Percentiles rank a stretch among this genome's conserved stretches.
Evolutionary conservation across 2,888 invertebrate species (phyloP).

Genomic region (Rhagonycha fulva): DNA sequence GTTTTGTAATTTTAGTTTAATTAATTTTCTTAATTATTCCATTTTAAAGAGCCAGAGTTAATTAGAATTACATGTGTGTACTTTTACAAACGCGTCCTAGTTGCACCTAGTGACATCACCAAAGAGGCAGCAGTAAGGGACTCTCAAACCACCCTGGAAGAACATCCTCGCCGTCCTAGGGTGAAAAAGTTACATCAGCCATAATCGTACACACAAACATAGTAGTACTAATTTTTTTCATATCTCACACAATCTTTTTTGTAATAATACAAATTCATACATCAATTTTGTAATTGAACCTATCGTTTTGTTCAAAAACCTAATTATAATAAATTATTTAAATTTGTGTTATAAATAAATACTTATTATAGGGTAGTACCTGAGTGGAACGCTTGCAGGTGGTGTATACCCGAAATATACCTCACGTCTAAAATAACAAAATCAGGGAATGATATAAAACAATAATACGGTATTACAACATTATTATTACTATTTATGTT

Average conservation of each 20-base stretch:
- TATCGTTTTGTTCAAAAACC: constrained; percentile 23
- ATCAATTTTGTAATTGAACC: constrained; percentile 15
- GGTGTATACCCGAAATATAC: constrained; percentile 56
- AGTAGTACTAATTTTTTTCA: neutral
- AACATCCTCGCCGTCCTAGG: constrained; percentile 53
- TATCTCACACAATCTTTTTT: constrained; percentile 2
- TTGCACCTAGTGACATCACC: constrained; percentile 42
- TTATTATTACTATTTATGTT: neutral
- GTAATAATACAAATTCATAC: constrained; percentile 9
- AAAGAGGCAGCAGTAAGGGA: constrained; percentile 48
- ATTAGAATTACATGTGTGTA: constrained; percentile 21
- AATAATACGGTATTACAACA: neutral
- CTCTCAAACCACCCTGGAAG: constrained; percentile 46
- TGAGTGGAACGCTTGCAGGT: constrained; percentile 52
- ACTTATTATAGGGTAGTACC: constrained; percentile 50
- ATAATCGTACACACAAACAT: constrained; percentile 35
- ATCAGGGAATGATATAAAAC: constrained; percentile 53
- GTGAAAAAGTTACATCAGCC: constrained; percentile 56
- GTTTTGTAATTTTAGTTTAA: neutral
- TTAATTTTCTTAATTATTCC: neutral
- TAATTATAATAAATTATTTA: constrained; percentile 15
- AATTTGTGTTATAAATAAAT: constrained; percentile 10
- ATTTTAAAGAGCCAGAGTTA: neutral
- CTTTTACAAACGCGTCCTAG: constrained; percentile 31
- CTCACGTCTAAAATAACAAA: constrained; percentile 57